phyloP scores from a whole-genome alignment of 1,140 invertebrate genomes.

The Apolygus lucorum region DNA sequence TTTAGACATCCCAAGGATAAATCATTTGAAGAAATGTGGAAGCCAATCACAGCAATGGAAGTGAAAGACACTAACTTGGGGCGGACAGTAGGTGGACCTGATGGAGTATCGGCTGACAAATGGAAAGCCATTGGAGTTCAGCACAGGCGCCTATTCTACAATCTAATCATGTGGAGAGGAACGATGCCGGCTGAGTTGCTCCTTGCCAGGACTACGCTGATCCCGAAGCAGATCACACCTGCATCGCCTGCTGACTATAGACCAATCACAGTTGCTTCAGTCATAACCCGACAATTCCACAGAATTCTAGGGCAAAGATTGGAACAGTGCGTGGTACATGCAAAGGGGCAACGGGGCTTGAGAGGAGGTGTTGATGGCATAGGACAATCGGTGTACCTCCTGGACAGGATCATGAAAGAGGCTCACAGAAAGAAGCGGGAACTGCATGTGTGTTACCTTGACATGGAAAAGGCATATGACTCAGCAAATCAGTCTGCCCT shows the following conservation, averaged over 20 bases:
- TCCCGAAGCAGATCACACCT: background rate
- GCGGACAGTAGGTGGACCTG: background rate
- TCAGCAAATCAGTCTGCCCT: background rate
- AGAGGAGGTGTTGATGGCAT: background rate
- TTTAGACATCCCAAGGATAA: background rate
- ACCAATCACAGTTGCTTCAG: background rate
- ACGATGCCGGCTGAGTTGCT: background rate
- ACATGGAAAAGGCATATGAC: background rate
- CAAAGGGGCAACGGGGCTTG: background rate
- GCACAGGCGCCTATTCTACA: background rate
- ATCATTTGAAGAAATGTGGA: background rate
- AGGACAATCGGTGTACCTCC: background rate
- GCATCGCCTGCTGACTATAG: background rate
- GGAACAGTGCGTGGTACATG: background rate
- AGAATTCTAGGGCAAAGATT: background rate
- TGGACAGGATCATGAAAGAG: background rate
- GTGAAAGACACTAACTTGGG: background rate
- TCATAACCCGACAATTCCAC: background rate
- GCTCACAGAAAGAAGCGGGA: background rate
- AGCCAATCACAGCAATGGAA: background rate
- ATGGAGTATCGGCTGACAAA: background rate
- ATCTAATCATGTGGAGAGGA: background rate
- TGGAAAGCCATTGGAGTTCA: background rate
- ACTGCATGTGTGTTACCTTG: background rate
- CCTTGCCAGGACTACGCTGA: background rate